These are phyloP conservation scores for Xestoiulus laeticollis DNA, from an alignment of 2,888 invertebrate genomes.

Conservation along the genomic window DNA sequence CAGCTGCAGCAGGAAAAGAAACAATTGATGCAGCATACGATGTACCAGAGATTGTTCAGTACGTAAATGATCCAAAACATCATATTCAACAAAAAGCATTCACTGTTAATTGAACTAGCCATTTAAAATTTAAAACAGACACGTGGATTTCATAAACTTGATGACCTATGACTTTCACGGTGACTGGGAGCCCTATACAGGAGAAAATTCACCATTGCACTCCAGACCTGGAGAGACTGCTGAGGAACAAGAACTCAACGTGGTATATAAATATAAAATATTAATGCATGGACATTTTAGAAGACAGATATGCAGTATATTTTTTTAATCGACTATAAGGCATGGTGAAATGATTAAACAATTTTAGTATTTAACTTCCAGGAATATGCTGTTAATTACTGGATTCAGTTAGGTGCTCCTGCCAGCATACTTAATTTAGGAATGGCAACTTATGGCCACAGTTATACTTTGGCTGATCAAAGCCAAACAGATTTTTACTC, in stretches of 20 bases:
- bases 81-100: neutral
- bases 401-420: constrained; percentile 10
- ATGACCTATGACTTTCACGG: constrained; percentile 63
- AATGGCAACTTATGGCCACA: constrained; percentile 42
- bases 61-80: constrained; percentile 55
- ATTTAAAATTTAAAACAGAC: constrained; percentile 56
- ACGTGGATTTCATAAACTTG: constrained; percentile 62
- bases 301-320: no score
- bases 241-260: constrained; percentile 56
- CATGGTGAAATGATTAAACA: neutral
- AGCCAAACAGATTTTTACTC: neutral
- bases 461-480: constrained; percentile 12
- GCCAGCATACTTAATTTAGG: constrained; percentile 32
- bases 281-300: neutral
- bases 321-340: neutral
- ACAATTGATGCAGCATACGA: constrained; percentile 70
- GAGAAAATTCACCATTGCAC: constrained; percentile 61
- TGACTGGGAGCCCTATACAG: constrained; percentile 60
- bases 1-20: constrained; percentile 69
- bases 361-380: neutral
- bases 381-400: constrained; percentile 45
- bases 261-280: neutral
- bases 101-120: neutral
- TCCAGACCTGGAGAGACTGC: constrained; percentile 58
- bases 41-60: constrained; percentile 70